These are phyloP conservation scores for Phymorhynchus buccinoides DNA, from an alignment of 1,140 invertebrate species.

Conservation along the genomic window DNA sequence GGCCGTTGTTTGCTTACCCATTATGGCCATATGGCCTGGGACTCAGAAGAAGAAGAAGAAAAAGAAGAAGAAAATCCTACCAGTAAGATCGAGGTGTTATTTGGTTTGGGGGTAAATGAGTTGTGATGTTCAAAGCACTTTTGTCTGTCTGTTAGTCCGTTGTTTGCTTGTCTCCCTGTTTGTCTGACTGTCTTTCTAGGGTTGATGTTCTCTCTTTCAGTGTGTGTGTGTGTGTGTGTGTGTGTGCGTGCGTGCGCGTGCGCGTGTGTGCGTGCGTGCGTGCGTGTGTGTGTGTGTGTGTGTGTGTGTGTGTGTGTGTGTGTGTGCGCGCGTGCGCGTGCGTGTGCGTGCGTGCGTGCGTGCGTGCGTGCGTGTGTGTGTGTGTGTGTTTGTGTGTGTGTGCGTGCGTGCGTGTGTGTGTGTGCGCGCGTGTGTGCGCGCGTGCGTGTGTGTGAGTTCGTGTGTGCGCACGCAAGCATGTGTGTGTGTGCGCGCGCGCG, in stretches of 20 bases:
- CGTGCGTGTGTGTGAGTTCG: background rate
- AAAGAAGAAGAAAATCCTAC: no score
- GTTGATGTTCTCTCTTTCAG: no score
- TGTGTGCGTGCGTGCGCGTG: slow-evolving; percentile 4
- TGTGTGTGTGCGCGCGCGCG: background rate
- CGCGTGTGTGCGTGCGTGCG: background rate
- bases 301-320: background rate
- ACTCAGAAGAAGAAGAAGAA: no score
- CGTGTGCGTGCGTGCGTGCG: background rate
- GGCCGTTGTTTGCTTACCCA: background rate
- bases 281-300: background rate
- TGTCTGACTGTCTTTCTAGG: slow-evolving; percentile 16
- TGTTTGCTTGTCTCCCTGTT: background rate
- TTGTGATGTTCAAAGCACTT: no score
- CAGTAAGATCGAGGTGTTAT: no score
- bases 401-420: background rate
- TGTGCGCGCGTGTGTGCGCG: background rate
- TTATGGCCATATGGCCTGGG: no score
- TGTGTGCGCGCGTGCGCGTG: no score
- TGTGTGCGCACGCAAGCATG: background rate
- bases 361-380: background rate
- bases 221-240: slow-evolving; percentile 25
- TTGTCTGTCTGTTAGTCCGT: background rate
- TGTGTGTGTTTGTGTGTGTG: slow-evolving; percentile 25
- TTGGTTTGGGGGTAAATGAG: no score